phyloP scores from a whole-genome alignment of 2,888 invertebrate genomes.

The Phania funesta region DNA sequence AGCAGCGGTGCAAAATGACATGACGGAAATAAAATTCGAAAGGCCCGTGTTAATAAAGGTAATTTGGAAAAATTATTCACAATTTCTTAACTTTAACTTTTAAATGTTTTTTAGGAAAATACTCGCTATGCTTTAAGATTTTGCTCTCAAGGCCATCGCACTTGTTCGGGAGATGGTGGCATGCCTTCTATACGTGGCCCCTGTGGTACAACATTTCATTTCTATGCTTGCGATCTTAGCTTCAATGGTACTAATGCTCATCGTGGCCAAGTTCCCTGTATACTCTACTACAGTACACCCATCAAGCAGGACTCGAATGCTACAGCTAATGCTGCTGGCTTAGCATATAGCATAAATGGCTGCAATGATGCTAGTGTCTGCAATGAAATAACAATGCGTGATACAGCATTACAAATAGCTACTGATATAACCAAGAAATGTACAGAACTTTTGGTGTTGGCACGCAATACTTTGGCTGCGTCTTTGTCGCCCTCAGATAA shows the following conservation, averaged over 20 bases:
- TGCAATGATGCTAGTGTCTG: slow-evolving; percentile 59
- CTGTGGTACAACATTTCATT: slow-evolving; percentile 94
- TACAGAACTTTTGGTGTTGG: slow-evolving; percentile 88
- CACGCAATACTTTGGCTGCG: slow-evolving; percentile 85
- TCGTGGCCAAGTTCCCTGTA: slow-evolving; percentile 95
- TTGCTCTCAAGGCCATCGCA: slow-evolving; percentile 94
- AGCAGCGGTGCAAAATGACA: slow-evolving; percentile 92
- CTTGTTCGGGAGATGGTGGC: slow-evolving; percentile 97
- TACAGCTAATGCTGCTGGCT: neutral
- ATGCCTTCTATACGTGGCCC: slow-evolving; percentile 93
- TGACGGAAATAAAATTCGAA: slow-evolving; percentile 94
- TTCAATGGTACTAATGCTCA: slow-evolving; percentile 98
- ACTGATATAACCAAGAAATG: slow-evolving; percentile 89
- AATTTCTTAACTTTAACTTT: neutral
- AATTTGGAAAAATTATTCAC: neutral
- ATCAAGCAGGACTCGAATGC: slow-evolving; percentile 75
- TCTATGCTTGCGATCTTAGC: slow-evolving; percentile 94
- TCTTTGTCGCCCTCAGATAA: slow-evolving; percentile 83
- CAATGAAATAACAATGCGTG: slow-evolving; percentile 78
- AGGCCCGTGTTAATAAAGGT: slow-evolving; percentile 92
- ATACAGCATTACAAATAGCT: slow-evolving; percentile 86
- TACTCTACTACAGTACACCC: slow-evolving; percentile 86
- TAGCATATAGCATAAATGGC: slow-evolving; percentile 22
- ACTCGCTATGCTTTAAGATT: slow-evolving; percentile 93
- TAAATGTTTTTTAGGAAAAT: slow-evolving; percentile 84